These are phyloP conservation scores for Protomyctophum bolini DNA, from an alignment of 2,113 vertebrate genomes.

Conservation along the genomic window DNA sequence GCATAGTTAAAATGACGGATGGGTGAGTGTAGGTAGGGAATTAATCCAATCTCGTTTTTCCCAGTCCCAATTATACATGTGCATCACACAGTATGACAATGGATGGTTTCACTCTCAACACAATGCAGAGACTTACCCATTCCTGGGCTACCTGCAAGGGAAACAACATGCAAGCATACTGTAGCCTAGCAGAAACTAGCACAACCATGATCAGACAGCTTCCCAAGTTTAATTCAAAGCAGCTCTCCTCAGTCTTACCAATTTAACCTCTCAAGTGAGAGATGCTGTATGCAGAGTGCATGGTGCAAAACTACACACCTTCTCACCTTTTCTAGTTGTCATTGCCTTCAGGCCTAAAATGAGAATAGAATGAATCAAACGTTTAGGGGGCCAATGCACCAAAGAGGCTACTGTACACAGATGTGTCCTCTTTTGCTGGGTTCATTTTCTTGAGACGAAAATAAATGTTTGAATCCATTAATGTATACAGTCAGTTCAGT, in stretches of 20 bases:
- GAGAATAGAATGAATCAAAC: too few species aligned
- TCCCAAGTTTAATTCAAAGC: constrained; percentile 24
- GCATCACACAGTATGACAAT: constrained; percentile 1
- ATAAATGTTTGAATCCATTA: too few species aligned
- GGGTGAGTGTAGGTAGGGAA: constrained; percentile 8
- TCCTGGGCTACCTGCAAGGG: constrained; percentile 16
- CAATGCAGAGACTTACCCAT: constrained; percentile 66
- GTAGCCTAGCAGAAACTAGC: neutral
- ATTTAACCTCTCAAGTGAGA: too few species aligned
- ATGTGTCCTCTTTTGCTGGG: too few species aligned
- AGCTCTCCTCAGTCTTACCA: constrained; percentile 22
- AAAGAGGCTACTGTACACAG: too few species aligned
- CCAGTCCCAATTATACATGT: neutral
- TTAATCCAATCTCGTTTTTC: constrained; percentile 9
- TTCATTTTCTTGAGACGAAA: too few species aligned
- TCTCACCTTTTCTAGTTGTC: too few species aligned
- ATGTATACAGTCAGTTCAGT: too few species aligned
- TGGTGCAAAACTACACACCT: too few species aligned
- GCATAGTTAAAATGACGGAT: constrained; percentile 43
- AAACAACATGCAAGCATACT: neutral
- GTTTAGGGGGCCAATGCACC: too few species aligned
- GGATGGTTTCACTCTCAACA: constrained; percentile 27
- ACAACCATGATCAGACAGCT: neutral
- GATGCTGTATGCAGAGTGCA: too few species aligned
- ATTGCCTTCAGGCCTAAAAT: too few species aligned